Base-by-base conservation (phyloP, 2,113 vertebrate genomes). In the Tapirus terrestris region DNA sequence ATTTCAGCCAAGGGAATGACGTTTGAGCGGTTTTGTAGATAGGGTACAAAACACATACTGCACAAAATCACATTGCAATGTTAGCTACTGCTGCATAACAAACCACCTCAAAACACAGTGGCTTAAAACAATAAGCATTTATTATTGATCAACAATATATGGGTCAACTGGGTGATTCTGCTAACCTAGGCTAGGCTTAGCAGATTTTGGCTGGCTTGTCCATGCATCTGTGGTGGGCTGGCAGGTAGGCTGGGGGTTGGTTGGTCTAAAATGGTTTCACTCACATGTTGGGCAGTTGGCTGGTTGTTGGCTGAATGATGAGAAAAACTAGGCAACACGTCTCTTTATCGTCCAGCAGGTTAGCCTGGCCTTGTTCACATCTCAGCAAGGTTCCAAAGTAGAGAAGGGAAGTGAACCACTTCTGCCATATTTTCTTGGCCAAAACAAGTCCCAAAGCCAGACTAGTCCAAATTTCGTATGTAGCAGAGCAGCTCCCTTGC, bases 1-100 rank as follows among this genome's bases (percentile, higher is more conserved):
- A 65, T 90, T 86, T 94, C 92, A 87, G 36, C 51, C 36, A 76
- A 85, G 17, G 86, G 82, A 89, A 45, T 39, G 82, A 85, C 76
- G 36, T 91, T 31, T 89, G 67, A 89, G 25, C 51, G 95, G 18
- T 86, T 72, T n/a, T 23, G 13, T 1, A 70, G 5, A 60, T 0
- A 51, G 3, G 0, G 6, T 79, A 25, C 56, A 88, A 94, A 81
- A 63, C 12, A 82, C 45, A 27, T 1, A 43, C 20, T 81, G 10
- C 60, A 72, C 53, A 48, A 72, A 92, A 27, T 31, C 39, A 63
- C 27, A 61, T 1, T 67, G 79, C 18, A 2, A 60, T 20, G 17
- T 70, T 76, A 89, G 14, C 77, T 65, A 31, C 9, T 48, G 43
- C 61, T 43, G 27, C 25, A 20, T 39, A 81, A 68, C 29, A 43